phyloP scores from a whole-genome alignment of 2,888 invertebrate genomes.

The Melolontha melolontha region DNA sequence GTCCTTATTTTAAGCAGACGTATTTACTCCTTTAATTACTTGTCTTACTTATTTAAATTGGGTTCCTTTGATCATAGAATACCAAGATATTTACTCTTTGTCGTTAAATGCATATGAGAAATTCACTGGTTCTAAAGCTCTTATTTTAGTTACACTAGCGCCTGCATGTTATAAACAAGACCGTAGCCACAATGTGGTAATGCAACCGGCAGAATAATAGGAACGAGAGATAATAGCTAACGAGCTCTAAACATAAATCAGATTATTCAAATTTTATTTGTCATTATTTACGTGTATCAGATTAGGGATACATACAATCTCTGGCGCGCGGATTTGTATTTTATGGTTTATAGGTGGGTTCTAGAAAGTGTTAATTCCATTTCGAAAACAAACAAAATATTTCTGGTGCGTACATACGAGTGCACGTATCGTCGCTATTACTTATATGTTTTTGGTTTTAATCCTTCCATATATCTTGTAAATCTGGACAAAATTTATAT shows the following conservation, averaged over 20 bases:
- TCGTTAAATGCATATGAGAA: background rate
- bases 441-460: no score
- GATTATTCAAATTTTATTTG: constrained; percentile 19
- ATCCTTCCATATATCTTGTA: no score
- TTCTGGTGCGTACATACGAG: no score
- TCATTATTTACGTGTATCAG: constrained; percentile 16
- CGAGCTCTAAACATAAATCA: constrained; percentile 18
- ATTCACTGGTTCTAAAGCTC: background rate
- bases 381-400: no score
- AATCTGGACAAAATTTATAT: no score
- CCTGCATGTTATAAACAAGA: background rate
- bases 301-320: background rate
- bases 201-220: constrained; percentile 2
- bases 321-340: no score
- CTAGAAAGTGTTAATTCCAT: no score
- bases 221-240: constrained; percentile 10
- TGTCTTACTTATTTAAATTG: background rate
- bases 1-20: no score
- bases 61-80: background rate
- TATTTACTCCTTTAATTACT: no score
- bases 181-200: constrained; percentile 6
- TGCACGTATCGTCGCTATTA: no score
- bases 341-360: no score
- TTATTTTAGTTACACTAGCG: constrained; percentile 2
- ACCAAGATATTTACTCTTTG: background rate